Evolutionary conservation across 2,113 vertebrate genomes (phyloP).

Genomic region (Poicephalus gulielmi): DNA sequence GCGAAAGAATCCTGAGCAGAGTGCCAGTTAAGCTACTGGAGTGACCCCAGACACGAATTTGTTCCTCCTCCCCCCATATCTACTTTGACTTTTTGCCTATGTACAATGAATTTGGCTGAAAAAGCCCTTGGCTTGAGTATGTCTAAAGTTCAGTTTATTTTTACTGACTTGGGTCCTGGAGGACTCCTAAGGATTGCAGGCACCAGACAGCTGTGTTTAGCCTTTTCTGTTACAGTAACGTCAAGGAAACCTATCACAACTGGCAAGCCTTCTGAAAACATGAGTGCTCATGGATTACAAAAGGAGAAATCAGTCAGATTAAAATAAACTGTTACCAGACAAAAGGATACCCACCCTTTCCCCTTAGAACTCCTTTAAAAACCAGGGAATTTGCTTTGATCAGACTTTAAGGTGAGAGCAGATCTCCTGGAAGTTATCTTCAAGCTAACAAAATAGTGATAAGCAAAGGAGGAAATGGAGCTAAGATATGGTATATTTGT

Average conservation of each 20-base stretch:
- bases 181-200: constrained; percentile 56
- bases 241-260: constrained; percentile 67
- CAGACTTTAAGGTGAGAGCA: constrained; percentile 58
- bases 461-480: constrained; percentile 47
- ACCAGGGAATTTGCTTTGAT: constrained; percentile 37
- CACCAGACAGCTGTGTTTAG: constrained; percentile 75
- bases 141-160: constrained; percentile 73
- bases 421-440: constrained; percentile 53
- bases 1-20: background rate
- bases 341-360: constrained; percentile 49
- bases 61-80: background rate
- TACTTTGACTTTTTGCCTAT: constrained; percentile 17
- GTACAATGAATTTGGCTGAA: constrained; percentile 47
- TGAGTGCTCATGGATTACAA: constrained; percentile 62
- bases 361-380: constrained; percentile 35
- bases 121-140: constrained; percentile 26
- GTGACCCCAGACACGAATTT: background rate
- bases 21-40: background rate
- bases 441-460: constrained; percentile 64
- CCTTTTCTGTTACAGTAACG: constrained; percentile 47
- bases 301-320: constrained; percentile 63
- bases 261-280: constrained; percentile 73
- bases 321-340: constrained; percentile 75
- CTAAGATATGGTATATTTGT: constrained; percentile 2
- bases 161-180: constrained; percentile 39